phyloP scores from a whole-genome alignment of 1,140 invertebrate genomes.

The Dreissena polymorpha region DNA sequence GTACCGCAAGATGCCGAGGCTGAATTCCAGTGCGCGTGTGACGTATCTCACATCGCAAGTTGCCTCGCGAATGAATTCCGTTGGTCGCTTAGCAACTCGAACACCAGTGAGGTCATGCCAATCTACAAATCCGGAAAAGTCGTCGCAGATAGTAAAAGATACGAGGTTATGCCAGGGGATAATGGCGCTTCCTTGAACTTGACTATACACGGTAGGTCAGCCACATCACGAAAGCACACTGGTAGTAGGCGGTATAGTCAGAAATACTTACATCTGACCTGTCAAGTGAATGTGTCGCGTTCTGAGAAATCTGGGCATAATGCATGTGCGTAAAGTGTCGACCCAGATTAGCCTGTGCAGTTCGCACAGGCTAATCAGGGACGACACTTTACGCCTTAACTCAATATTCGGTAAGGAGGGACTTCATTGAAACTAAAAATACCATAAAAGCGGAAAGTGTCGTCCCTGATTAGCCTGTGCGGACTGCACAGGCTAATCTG shows the following conservation, averaged over 20 bases:
- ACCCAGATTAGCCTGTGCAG: too few species aligned
- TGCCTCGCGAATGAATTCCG: slow-evolving; percentile 23
- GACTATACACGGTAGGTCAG: slow-evolving; percentile 29
- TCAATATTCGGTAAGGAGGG: too few species aligned
- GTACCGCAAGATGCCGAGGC: slow-evolving; percentile 30
- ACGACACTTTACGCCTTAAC: too few species aligned
- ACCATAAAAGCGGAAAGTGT: too few species aligned
- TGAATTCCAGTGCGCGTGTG: slow-evolving; percentile 43
- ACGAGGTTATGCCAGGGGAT: not conserved
- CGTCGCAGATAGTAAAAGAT: not conserved
- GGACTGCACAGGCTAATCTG: too few species aligned
- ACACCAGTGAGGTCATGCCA: not conserved
- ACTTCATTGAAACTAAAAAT: too few species aligned
- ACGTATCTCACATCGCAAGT: not conserved
- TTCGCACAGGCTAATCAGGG: too few species aligned
- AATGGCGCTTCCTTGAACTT: slow-evolving; percentile 18
- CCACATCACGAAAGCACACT: not conserved
- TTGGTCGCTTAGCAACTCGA: slow-evolving; percentile 26
- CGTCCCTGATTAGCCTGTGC: too few species aligned
- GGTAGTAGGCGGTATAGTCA: not conserved
- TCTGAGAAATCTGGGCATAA: too few species aligned
- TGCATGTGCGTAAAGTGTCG: too few species aligned
- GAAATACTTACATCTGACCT: too few species aligned
- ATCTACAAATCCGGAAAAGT: slow-evolving; percentile 23
- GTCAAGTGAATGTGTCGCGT: too few species aligned